Base-by-base conservation (phyloP, 1,140 invertebrate genomes). In the Neomicropteryx cornuta region DNA sequence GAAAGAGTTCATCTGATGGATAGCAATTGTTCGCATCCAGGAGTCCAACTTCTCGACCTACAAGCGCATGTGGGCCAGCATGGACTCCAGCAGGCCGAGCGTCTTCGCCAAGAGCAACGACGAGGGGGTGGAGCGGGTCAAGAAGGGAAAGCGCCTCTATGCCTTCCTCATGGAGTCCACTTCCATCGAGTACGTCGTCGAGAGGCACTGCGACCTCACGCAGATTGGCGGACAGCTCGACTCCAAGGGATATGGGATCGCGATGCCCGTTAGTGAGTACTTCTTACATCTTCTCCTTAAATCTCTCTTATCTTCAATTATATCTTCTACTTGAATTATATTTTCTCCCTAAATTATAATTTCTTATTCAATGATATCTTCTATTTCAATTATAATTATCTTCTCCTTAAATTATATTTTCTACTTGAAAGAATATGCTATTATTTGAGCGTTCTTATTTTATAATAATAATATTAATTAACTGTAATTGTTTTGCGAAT, bases 141-240 rank as follows among this genome's bases (percentile, higher is more conserved):
- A 66, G 10, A 75, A 77, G 43, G 71, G 73, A 4, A 77, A 83
- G 50, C 60, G 71, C 20, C 49, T 52, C 4, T 91, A 87, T 52
- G 87, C 86, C 2, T 91, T 83, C 55, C 64, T 90, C 3, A 90
- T 91, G 87, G 87, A 91, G 60, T 87, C 83, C 0, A 78, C 83
- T 0, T 73, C 77, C 14, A 76, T 91, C 42, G 83, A 87, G 43
- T 91, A 86, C 53, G 75, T 81, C 43, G 68, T 77, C 17, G 80
- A 86, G 47, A 62, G 80, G 17, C 68, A 87, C 41, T 91, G 87
- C 49, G 71, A 84, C 33, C 60, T 91, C 2, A 77, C 75, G 36
- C 79, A 86, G 64, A 76, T 91, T 45, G 79, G 87, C 30, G 69
- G 77, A 29, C 64, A 77, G 45, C 58, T 90, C 18, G 81, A 91